Evolutionary conservation across 2,113 vertebrate genomes (phyloP).

Genomic region (Pica pica): DNA sequence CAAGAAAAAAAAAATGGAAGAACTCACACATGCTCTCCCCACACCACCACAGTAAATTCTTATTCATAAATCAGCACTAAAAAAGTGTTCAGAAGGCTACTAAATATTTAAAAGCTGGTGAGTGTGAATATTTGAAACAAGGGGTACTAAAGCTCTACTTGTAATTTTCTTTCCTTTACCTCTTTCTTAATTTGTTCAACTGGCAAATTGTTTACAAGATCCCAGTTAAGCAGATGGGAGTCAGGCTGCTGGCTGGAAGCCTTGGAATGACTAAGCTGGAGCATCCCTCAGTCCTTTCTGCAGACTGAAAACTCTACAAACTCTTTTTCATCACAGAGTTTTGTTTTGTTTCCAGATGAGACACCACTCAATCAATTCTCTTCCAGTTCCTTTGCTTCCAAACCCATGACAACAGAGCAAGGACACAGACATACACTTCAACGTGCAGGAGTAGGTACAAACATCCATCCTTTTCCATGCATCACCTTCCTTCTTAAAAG

Average conservation of each 20-base stretch:
- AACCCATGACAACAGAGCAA: neutral
- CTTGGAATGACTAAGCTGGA: constrained; percentile 8
- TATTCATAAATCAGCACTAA: constrained; percentile 42
- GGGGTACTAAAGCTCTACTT: constrained; percentile 2
- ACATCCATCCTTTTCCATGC: neutral
- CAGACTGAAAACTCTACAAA: neutral
- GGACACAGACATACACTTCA: neutral
- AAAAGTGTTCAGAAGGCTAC: constrained; percentile 34
- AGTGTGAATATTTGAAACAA: constrained; percentile 51
- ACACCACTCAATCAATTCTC: neutral
- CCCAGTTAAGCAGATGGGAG: constrained; percentile 1
- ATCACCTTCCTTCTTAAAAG: neutral
- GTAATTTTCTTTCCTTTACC: constrained; percentile 7
- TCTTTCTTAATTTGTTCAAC: constrained; percentile 18
- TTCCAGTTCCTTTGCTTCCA: constrained; percentile 4
- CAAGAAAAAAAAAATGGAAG: neutral
- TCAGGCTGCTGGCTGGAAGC: neutral
- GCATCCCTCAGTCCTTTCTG: neutral
- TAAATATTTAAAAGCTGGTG: constrained; percentile 58
- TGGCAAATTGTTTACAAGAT: constrained; percentile 23
- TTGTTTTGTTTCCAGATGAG: constrained; percentile 17
- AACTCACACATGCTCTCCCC: neutral
- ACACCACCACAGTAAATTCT: constrained; percentile 11
- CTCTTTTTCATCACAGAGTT: neutral
- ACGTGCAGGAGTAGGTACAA: neutral